Evolutionary conservation across 2,797 vertebrate species (phyloP).

Genomic region (Sciaenops ocellatus): DNA sequence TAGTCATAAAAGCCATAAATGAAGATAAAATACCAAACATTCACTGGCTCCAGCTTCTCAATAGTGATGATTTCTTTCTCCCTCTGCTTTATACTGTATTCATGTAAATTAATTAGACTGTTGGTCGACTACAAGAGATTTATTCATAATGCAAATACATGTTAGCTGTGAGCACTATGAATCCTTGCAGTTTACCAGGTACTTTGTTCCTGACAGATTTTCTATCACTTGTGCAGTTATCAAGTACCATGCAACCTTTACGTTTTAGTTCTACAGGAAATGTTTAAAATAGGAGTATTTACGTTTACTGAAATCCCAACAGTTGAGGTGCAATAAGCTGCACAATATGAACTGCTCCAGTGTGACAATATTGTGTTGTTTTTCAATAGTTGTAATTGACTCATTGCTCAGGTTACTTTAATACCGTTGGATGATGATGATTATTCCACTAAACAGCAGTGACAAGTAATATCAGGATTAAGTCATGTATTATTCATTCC

Average conservation of each 20-base stretch:
- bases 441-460: constrained; percentile 46
- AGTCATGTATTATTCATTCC: constrained; percentile 65
- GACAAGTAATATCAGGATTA: constrained; percentile 53
- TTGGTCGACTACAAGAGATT: not conserved
- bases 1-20: not conserved
- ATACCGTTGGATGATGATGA: constrained; percentile 56
- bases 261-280: not conserved
- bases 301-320: constrained; percentile 7
- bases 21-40: not conserved
- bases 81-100: not conserved
- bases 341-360: constrained; percentile 20
- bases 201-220: not conserved
- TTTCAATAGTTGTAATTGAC: constrained; percentile 49
- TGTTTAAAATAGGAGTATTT: not conserved
- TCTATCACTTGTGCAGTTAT: not conserved
- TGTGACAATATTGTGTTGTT: constrained; percentile 46
- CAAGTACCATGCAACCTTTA: not conserved
- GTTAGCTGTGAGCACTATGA: not conserved
- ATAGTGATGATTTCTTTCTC: not conserved
- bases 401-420: constrained; percentile 49
- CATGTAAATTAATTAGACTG: not conserved
- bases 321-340: constrained; percentile 19
- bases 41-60: not conserved
- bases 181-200: not conserved
- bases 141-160: not conserved